Percentiles rank a stretch among this genome's conserved stretches.
Evolutionary conservation across 2,888 invertebrate genomes (phyloP).

Genomic region (Athalia rosae): DNA sequence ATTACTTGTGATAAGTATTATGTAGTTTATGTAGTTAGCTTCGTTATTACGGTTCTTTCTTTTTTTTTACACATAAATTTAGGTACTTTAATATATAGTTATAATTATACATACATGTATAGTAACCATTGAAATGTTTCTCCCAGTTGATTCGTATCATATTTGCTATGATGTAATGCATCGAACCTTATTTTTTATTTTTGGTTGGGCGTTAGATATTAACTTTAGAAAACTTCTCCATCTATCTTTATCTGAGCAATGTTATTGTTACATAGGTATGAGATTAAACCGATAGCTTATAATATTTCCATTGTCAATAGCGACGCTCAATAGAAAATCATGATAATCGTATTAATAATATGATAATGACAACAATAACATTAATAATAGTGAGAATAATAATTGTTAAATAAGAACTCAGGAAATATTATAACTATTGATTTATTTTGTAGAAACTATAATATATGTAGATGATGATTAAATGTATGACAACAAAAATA

Average conservation of each 20-base stretch:
- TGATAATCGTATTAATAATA: constrained; percentile 10
- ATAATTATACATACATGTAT: constrained; percentile 16
- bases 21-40: constrained; percentile 33
- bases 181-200: not conserved
- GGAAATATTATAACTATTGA: constrained; percentile 44
- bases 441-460: constrained; percentile 37
- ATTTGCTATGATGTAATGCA: too few species aligned
- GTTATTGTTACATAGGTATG: constrained; percentile 20
- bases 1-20: constrained; percentile 45
- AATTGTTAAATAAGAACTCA: constrained; percentile 25
- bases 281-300: constrained; percentile 34
- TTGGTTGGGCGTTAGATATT: not conserved
- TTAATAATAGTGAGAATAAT: constrained; percentile 14
- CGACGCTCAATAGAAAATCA: not conserved
- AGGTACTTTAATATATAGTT: constrained; percentile 9
- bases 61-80: constrained; percentile 37
- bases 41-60: constrained; percentile 16
- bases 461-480: constrained; percentile 27
- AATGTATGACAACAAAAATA: constrained; percentile 41
- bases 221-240: constrained; percentile 34
- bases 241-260: constrained; percentile 48
- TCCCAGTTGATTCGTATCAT: not conserved
- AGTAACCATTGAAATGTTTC: constrained; percentile 28
- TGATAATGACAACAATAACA: constrained; percentile 19
- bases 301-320: constrained; percentile 11